Conservation (phyloP, 2,113 vertebrate species). For the Suncus etruscus region DNA sequence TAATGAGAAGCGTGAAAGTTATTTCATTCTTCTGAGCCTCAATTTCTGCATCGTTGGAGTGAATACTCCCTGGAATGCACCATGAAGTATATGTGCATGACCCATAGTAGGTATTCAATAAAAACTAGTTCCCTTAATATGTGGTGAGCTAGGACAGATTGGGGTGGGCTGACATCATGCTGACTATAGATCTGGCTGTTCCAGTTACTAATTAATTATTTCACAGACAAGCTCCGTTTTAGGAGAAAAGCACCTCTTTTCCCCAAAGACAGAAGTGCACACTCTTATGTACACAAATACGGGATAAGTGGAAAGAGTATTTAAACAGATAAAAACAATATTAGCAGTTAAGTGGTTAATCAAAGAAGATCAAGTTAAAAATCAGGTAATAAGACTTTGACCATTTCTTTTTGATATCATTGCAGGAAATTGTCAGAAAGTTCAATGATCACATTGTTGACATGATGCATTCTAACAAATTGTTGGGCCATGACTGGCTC, state of each 20-base stretch:
- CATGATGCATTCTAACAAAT: background rate
- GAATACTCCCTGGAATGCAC: background rate
- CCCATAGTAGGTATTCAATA: background rate
- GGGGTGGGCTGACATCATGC: background rate
- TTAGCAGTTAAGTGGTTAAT: constrained; percentile 37
- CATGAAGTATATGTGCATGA: background rate
- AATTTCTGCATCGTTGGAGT: constrained; percentile 23
- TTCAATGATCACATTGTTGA: background rate
- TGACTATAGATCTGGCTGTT: background rate
- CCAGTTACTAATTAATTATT: background rate
- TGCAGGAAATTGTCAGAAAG: background rate
- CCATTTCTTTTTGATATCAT: background rate
- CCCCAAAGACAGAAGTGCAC: background rate
- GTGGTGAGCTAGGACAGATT: background rate
- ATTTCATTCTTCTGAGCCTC: background rate
- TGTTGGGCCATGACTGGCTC: background rate
- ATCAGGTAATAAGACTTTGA: background rate
- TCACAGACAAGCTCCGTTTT: background rate
- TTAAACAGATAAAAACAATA: constrained; percentile 46
- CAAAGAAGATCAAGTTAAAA: constrained; percentile 23
- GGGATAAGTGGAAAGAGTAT: constrained; percentile 7
- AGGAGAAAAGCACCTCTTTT: background rate
- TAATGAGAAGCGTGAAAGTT: background rate
- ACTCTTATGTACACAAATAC: background rate
- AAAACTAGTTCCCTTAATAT: background rate